Evolutionary conservation across 2,888 invertebrate species (phyloP).

Genomic region (Polietes domitor): DNA sequence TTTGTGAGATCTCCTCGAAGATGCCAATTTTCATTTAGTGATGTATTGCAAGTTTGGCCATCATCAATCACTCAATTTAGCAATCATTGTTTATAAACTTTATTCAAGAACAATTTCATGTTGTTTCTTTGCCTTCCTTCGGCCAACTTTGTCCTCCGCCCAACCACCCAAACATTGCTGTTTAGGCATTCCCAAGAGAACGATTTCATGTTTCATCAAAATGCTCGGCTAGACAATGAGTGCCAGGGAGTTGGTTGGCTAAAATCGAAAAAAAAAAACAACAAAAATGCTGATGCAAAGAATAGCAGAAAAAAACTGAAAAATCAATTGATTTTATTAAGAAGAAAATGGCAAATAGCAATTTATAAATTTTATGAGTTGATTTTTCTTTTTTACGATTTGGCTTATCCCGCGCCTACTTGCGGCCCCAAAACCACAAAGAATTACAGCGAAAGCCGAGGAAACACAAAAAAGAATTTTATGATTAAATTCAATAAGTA

Average conservation of each 20-base stretch:
- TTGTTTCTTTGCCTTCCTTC: background rate
- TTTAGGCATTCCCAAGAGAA: background rate
- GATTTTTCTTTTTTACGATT: background rate
- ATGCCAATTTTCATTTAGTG: conserved; percentile 2
- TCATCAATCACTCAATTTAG: conserved; percentile 59
- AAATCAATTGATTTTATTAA: conserved; percentile 1
- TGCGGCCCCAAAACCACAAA: background rate
- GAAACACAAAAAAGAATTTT: background rate
- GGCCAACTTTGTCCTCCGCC: background rate
- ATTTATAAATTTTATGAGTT: conserved; percentile 22
- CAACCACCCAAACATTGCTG: too few species aligned
- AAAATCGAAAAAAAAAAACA: background rate
- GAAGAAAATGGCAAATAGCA: conserved; percentile 4
- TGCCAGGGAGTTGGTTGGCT: background rate
- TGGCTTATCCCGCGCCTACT: background rate
- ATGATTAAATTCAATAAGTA: conserved; percentile 1
- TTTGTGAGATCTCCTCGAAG: background rate
- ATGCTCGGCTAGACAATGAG: background rate
- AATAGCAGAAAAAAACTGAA: background rate
- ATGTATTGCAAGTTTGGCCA: conserved; percentile 31
- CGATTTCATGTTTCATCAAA: conserved; percentile 5
- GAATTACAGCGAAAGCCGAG: too few species aligned
- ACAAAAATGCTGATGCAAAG: background rate
- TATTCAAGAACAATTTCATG: conserved; percentile 11
- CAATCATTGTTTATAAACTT: conserved; percentile 40